Evolutionary conservation across 2,888 invertebrate species (phyloP).

Genomic region (Aradus depressus): DNA sequence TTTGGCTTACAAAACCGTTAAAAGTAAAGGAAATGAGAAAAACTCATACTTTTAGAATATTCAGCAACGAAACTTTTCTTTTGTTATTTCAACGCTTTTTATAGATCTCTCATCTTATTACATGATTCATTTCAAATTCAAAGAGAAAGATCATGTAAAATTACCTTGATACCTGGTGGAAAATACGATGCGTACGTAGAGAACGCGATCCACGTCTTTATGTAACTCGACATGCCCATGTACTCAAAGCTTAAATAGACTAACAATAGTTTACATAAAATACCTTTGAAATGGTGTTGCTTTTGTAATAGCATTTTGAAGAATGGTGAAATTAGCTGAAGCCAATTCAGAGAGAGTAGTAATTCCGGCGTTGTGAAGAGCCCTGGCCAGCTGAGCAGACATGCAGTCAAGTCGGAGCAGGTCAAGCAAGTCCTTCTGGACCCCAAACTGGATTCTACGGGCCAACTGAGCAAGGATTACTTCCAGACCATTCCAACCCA

Average conservation of each 20-base stretch:
- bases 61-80: background rate
- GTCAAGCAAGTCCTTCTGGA: slow-evolving; percentile 83
- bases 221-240: no score
- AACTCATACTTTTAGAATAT: background rate
- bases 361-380: slow-evolving; percentile 69
- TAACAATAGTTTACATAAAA: no score
- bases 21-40: slow-evolving; percentile 7
- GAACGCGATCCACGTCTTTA: no score
- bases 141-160: no score
- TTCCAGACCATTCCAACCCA: slow-evolving; percentile 88
- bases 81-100: background rate
- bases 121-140: no score
- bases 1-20: background rate
- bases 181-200: no score
- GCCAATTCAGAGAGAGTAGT: slow-evolving; percentile 70
- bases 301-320: slow-evolving; percentile 67
- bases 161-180: no score
- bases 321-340: slow-evolving; percentile 50
- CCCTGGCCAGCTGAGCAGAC: slow-evolving; percentile 73
- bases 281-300: slow-evolving; percentile 73
- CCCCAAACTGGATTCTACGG: slow-evolving; percentile 85
- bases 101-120: no score
- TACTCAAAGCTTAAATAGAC: no score
- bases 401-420: slow-evolving; percentile 73
- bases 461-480: slow-evolving; percentile 86